Evolutionary conservation across 2,113 vertebrate species (phyloP), one percentile per base, ranked within the genome.

Genomic region (Condylura cristata): DNA sequence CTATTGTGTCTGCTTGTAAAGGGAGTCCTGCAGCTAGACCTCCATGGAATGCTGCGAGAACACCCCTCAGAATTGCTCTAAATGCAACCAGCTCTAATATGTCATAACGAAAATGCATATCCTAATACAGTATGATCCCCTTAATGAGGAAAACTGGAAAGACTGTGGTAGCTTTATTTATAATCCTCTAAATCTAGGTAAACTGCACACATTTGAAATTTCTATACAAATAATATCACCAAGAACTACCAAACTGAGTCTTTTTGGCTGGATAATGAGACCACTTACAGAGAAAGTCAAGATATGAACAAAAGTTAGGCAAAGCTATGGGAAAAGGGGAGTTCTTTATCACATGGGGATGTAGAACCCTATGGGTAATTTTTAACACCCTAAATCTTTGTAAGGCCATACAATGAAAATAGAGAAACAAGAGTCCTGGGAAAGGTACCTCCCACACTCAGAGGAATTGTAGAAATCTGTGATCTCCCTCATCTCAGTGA

Each of bases 161-260:
- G 46, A 34, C 82, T 24, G 5, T 3, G n/a, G 70, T 32, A 30
- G 76, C 56, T 86, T 72, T 86, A 84, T 79, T 78, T 79, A 61
- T 41, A 86, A 83, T 56, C 79, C 39, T 89, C 82, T 79, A 89
- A 75, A 80, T 75, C 82, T 70, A 65, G 63, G 78, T 14, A 72
- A 92, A 93, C 3, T 63, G 85, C 51, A 88, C 20, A 51, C 39
- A 75, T 74, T 89, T 89, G 71, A 86, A 79, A 53, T 82, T 81
- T 91, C 89, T 89, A 39, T 61, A 81, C 66, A 86, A 93, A 86
- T 56, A 60, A 46, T 18, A 37, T 81, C 81, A 94, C 84, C 39
- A 7, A 91, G 41, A 93, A 83, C 63, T 37, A 48, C 56, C 14
- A 78, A 80, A 51, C 37, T 1, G 0, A 41, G 39, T 48, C 46